Base-by-base conservation (phyloP, 2,888 invertebrate genomes). In the Lasiommata megera region DNA sequence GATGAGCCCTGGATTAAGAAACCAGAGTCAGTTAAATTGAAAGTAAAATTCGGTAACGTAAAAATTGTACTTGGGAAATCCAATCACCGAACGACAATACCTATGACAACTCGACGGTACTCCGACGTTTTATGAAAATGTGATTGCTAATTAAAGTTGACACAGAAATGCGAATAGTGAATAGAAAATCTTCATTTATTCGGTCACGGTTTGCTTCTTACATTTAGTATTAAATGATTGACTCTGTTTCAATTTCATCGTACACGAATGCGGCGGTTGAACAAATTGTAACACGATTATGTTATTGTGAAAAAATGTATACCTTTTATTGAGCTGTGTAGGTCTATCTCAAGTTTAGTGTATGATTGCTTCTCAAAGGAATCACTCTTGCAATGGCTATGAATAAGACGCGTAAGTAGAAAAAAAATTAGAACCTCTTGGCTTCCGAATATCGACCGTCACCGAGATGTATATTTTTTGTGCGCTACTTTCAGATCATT, bases 81-180 rank as follows among this genome's bases (percentile, higher is more conserved):
- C 82, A 87, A 87, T 87, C 81, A 79, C 59, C 63, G 67, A 66
- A 67, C 73, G 68, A 81, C 81, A 84, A 84, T 80, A 72, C 73
- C 71, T 76, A 75, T 82, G 84, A 87, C 83, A 86, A 80, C 78
- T 75, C 74, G 68, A 77, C 73, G 79, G 77, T 79, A 80, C 76
- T 75, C 65, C 71, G 73, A 77, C 79, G 80, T 80, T 82, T 83
- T 84, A 87, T 88, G 84, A 81, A 88, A 89, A 86, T 84, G 78
- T 84, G 82, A 88, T 88, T 88, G 84, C 79, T 88, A 90, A 90
- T 89, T 89, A 89, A 85, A 84, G 82, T 88, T 89, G 89, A 89
- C 89, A 89, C 81, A 88, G 87, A 90, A 88, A 87, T 82, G 77
- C 82, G 79, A 82, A 78, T 82, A 72, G 79, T 82, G 84, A 82